Conservation (phyloP, 1,140 invertebrate species). For the Danaus plexippus region DNA sequence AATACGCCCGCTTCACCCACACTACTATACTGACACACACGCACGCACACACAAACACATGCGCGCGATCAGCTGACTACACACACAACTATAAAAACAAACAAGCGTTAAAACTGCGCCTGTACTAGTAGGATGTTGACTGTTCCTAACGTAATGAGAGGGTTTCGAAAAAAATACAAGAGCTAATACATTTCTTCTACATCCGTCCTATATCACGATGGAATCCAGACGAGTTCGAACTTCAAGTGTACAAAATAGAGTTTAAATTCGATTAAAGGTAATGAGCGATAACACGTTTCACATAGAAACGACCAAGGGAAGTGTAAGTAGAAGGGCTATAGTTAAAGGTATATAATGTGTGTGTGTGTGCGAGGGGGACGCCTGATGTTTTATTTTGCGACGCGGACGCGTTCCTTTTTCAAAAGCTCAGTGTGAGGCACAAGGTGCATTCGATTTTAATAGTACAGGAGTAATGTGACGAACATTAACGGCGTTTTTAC, state of each 20-base stretch:
- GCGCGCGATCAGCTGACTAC: slow-evolving; percentile 25
- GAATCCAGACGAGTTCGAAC: slow-evolving; percentile 6
- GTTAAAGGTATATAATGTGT: slow-evolving; percentile 19
- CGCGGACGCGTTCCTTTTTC: slow-evolving; percentile 48
- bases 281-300: slow-evolving; percentile 6
- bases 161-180: slow-evolving; percentile 57
- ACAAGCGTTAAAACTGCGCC: slow-evolving; percentile 6
- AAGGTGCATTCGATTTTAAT: slow-evolving; percentile 63
- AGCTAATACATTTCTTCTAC: slow-evolving; percentile 7
- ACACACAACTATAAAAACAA: slow-evolving; percentile 9
- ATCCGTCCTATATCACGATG: too few species aligned
- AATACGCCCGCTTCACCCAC: too few species aligned
- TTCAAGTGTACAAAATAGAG: not conserved
- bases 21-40: too few species aligned
- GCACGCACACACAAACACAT: slow-evolving; percentile 36
- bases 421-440: slow-evolving; percentile 55
- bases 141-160: slow-evolving; percentile 51
- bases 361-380: slow-evolving; percentile 27
- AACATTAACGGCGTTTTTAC: slow-evolving; percentile 1
- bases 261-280: too few species aligned
- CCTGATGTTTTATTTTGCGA: slow-evolving; percentile 37
- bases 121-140: slow-evolving; percentile 39
- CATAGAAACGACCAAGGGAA: slow-evolving; percentile 18
- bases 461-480: slow-evolving; percentile 48
- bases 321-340: slow-evolving; percentile 33